Evolutionary conservation across 2,888 invertebrate species (phyloP), one percentile per base, ranked within the genome.

Genomic region (Euphydryas editha): DNA sequence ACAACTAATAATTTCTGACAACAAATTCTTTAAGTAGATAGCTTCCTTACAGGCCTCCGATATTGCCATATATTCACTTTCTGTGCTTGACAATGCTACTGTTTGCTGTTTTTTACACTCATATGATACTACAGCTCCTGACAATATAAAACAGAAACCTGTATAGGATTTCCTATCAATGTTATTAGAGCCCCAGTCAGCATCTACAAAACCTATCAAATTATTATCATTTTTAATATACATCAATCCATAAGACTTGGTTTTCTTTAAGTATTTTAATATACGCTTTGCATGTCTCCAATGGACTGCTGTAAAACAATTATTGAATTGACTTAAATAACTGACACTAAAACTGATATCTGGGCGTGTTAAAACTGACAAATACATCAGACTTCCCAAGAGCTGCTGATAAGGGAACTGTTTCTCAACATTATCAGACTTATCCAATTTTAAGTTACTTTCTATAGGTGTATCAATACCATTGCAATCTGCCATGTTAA

Each of bases 321-420:
- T 73, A 58, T 75, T 73, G 59, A 71, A 74, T 56, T 74, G 74
- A 49, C 72, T 73, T 18, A 76, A 51, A 65, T 57, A 72, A 57
- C 70, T 63, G 18, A 72, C 60, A 56, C 60, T 39, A 59, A 68
- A 76, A 7, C 57, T 54, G n/a, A 75, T 76, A 60, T 75, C 71
- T 36, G 73, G 73, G 4, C 73, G 51, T 10, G 72, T 73, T 21
- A 73, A 21, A 17, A 73, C 68, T 30, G 64, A 58, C 30, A 75
- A 62, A 24, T 72, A 75, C 72, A 73, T 75, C 2, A 75, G 39
- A 51, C 68, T 65, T 58, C 65, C 69, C 20, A 67, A 55, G 6
- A 70, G 36, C 47, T 68, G 65, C 44, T 70, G 70, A 61, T 55
- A 69, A 13, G 69, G 69, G 20, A 57, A 60, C 21, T 55, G 30